Percentiles rank a stretch among this genome's conserved stretches.
phyloP scores from a whole-genome alignment of 37 sponge, comb jelly and placozoan species.

The Corticium candelabrum region DNA sequence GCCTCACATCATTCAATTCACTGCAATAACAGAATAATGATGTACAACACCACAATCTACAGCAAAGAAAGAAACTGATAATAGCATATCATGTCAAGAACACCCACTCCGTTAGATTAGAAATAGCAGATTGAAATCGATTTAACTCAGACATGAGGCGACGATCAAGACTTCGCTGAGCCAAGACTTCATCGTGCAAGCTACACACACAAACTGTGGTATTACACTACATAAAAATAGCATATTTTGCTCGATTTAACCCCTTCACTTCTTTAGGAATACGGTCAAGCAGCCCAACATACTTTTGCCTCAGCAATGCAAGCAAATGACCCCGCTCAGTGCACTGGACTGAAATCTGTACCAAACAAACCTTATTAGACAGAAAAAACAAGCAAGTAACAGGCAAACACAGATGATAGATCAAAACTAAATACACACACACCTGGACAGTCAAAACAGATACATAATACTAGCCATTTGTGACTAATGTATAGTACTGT shows the following conservation, averaged over 20 bases:
- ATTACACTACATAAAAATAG: not conserved
- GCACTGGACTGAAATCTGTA: conserved; percentile 85
- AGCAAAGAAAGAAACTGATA: too few relatives aligned
- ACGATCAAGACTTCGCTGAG: conserved; percentile 86
- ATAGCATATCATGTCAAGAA: not conserved
- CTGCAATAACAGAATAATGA: conserved; percentile 17
- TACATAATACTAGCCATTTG: too few relatives aligned
- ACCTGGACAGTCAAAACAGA: too few relatives aligned
- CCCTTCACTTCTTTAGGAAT: conserved; percentile 83
- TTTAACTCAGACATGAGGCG: conserved; percentile 69
- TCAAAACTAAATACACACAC: too few relatives aligned
- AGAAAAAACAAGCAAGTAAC: too few relatives aligned
- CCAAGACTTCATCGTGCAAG: conserved; percentile 85
- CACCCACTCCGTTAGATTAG: conserved; percentile 45
- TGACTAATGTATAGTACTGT: too few relatives aligned
- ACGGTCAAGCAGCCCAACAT: conserved; percentile 62
- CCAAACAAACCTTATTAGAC: too few relatives aligned
- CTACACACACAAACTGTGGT: conserved; percentile 19
- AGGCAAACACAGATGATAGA: too few relatives aligned
- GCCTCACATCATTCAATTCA: conserved; percentile 51
- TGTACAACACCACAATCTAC: too few relatives aligned
- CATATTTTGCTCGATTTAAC: conserved; percentile 21
- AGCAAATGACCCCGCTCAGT: conserved; percentile 84
- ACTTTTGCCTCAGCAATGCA: conserved; percentile 65
- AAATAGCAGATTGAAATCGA: conserved; percentile 54